phyloP scores from a whole-genome alignment of 2,888 invertebrate genomes.

The Gisinianus flammeolus region DNA sequence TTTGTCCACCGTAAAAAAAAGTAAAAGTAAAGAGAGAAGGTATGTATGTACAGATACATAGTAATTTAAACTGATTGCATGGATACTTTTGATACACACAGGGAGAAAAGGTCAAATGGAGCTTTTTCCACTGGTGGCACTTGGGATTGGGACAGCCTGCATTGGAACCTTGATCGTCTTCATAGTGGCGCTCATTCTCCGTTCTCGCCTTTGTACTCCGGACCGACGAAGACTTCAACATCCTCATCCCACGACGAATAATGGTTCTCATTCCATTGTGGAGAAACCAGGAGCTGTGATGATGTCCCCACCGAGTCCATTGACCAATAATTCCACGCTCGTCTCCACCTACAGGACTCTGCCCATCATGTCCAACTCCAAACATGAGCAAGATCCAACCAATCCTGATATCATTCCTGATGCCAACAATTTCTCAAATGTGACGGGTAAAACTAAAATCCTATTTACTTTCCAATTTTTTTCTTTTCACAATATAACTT shows the following conservation, averaged over 20 bases:
- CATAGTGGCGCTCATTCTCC: conserved; percentile 56
- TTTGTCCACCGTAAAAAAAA: no score
- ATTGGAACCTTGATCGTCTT: conserved; percentile 57
- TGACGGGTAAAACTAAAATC: conserved; percentile 45
- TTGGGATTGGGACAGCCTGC: conserved; percentile 57
- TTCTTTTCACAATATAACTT: no score
- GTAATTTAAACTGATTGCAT: conserved; percentile 46
- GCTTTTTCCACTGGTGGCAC: conserved; percentile 57
- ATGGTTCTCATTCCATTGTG: conserved; percentile 28
- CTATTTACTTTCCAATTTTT: no score
- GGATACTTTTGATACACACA: conserved; percentile 43
- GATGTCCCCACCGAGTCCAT: conserved; percentile 31
- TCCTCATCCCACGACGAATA: conserved; percentile 22
- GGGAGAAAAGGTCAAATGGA: conserved; percentile 58
- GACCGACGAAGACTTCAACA: conserved; percentile 33
- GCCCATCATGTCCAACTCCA: conserved; percentile 49
- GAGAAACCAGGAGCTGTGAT: conserved; percentile 37
- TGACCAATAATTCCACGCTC: conserved; percentile 48
- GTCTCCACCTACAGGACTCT: conserved; percentile 50
- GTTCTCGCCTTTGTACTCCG: conserved; percentile 54
- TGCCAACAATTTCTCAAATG: conserved; percentile 57
- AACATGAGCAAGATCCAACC: conserved; percentile 54
- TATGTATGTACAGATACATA: no score
- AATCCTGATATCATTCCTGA: conserved; percentile 59
- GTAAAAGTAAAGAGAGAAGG: not conserved